Percentiles rank a stretch among this genome's conserved stretches.
These are phyloP conservation scores for Laupala kohalensis DNA, from an alignment of 1,140 invertebrate genomes.

Conservation along the genomic window DNA sequence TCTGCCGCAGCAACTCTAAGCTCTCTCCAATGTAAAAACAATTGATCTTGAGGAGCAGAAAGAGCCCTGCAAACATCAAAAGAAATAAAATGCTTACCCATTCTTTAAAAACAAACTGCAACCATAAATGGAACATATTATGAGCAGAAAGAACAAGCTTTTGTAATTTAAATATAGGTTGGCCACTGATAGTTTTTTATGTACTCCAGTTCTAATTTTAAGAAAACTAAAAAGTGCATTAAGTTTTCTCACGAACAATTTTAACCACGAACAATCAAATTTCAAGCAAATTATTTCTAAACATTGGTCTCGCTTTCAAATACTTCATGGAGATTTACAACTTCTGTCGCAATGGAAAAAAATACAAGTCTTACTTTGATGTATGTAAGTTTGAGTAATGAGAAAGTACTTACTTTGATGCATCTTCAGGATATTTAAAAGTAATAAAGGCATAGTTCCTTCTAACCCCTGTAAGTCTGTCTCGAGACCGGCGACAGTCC, in stretches of 20 bases:
- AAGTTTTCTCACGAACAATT: no score
- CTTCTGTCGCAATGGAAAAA: no score
- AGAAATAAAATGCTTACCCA: not conserved
- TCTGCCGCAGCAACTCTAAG: constrained; percentile 6
- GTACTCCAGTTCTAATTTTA: no score
- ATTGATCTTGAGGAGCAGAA: not conserved
- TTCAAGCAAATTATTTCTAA: no score
- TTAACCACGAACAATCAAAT: no score
- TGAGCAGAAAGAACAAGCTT: not conserved
- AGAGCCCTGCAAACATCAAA: not conserved
- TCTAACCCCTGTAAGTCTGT: not conserved
- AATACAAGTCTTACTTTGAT: no score
- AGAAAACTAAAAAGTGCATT: no score
- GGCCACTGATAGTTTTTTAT: not conserved
- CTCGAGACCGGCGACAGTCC: constrained; percentile 1
- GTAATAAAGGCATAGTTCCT: constrained; percentile 9
- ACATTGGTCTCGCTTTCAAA: no score
- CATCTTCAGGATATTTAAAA: constrained; percentile 10
- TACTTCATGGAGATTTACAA: no score
- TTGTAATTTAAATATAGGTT: not conserved
- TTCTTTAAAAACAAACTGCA: not conserved
- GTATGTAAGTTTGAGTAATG: no score
- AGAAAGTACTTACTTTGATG: constrained; percentile 2
- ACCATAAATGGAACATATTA: no score
- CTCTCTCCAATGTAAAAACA: not conserved